These are phyloP conservation scores for Acanthornis magna DNA, from an alignment of 2,797 vertebrate species.

Conservation along the genomic window DNA sequence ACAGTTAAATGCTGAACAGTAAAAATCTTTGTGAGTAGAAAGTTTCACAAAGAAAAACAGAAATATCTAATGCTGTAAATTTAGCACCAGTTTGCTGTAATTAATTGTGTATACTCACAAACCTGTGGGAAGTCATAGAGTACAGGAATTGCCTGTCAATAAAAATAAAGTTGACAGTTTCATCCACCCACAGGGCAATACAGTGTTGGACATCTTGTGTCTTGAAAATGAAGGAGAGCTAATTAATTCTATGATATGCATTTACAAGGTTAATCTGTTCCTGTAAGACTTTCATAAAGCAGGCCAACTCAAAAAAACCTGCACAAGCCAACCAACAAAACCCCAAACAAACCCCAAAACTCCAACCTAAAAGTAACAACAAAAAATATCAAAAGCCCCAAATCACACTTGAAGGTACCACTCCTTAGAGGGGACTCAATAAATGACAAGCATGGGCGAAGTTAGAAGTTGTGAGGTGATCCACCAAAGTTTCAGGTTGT, in stretches of 20 bases:
- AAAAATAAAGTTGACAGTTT: constrained; percentile 32
- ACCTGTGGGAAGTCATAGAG: background rate
- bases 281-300: background rate
- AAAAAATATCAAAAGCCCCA: background rate
- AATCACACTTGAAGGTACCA: background rate
- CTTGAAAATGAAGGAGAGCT: background rate
- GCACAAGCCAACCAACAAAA: background rate
- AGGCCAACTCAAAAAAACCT: background rate
- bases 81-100: background rate
- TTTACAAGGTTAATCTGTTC: background rate
- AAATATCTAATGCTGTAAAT: constrained; percentile 25
- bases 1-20: background rate
- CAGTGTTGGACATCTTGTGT: background rate
- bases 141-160: constrained; percentile 17
- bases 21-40: background rate
- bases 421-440: background rate
- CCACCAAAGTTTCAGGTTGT: background rate
- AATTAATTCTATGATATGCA: background rate
- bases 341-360: background rate
- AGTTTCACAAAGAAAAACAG: constrained; percentile 28
- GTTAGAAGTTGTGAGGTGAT: background rate
- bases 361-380: background rate
- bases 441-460: background rate
- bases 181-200: background rate
- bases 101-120: constrained; percentile 3